Evolutionary conservation across 2,888 invertebrate species (phyloP).

Genomic region (Lucinisca nassula): DNA sequence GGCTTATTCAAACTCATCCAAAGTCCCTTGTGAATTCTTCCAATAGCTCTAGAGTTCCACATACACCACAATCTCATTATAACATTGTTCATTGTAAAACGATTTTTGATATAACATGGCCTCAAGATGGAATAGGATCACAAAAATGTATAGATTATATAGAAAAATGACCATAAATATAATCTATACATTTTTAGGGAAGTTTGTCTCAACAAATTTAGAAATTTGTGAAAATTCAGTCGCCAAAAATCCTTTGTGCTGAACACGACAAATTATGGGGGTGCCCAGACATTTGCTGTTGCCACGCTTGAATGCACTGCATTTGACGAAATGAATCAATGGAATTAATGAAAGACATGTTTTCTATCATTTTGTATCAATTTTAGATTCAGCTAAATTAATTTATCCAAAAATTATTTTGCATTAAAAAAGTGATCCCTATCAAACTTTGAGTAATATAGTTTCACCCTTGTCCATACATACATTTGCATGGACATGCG

Average conservation of each 20-base stretch:
- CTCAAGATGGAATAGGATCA: no score
- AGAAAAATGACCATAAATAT: no score
- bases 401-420: background rate
- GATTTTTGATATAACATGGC: no score
- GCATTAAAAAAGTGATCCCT: conserved; percentile 11
- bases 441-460: conserved; percentile 4
- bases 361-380: background rate
- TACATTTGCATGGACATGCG: no score
- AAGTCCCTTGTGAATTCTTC: no score
- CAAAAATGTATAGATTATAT: no score
- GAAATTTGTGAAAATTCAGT: background rate
- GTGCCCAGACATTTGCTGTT: background rate
- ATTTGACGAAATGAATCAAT: background rate
- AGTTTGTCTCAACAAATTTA: background rate
- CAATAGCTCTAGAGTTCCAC: no score
- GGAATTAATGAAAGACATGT: background rate
- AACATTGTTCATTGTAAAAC: no score
- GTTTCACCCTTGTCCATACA: no score
- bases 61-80: no score
- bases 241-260: background rate
- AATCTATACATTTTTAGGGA: background rate
- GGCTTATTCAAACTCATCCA: no score
- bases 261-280: background rate
- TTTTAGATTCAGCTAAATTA: background rate
- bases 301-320: background rate